phyloP scores from a whole-genome alignment of 2,113 vertebrate genomes.

The Axis porcinus region DNA sequence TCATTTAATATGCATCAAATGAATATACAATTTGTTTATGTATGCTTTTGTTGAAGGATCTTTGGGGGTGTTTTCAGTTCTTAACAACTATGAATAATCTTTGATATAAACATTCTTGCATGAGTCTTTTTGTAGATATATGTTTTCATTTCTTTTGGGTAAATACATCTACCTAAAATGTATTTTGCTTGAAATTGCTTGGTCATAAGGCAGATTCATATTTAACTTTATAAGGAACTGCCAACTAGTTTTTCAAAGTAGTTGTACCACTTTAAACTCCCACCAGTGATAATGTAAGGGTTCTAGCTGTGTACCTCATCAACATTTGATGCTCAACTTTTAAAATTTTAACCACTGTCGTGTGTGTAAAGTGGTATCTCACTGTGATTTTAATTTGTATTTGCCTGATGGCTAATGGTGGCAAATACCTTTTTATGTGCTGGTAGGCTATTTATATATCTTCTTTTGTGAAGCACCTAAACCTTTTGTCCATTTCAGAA shows the following conservation, averaged over 20 bases:
- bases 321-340: not conserved
- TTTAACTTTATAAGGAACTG: not conserved
- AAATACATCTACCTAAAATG: not conserved
- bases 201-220: not conserved
- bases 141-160: slow-evolving; percentile 10
- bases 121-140: not conserved
- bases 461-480: not conserved
- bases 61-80: not conserved
- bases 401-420: not conserved
- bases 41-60: not conserved
- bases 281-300: not conserved
- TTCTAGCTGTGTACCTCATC: not conserved
- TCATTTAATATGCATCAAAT: not conserved
- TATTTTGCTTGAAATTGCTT: not conserved
- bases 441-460: not conserved
- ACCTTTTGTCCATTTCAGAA: not conserved
- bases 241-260: not conserved
- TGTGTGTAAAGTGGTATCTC: not conserved
- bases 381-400: not conserved
- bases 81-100: not conserved
- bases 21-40: not conserved
- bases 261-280: not conserved
- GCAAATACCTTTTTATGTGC: not conserved
- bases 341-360: not conserved
- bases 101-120: not conserved